phyloP scores from a whole-genome alignment of 2,797 vertebrate genomes.

The Aplochiton taeniatus region DNA sequence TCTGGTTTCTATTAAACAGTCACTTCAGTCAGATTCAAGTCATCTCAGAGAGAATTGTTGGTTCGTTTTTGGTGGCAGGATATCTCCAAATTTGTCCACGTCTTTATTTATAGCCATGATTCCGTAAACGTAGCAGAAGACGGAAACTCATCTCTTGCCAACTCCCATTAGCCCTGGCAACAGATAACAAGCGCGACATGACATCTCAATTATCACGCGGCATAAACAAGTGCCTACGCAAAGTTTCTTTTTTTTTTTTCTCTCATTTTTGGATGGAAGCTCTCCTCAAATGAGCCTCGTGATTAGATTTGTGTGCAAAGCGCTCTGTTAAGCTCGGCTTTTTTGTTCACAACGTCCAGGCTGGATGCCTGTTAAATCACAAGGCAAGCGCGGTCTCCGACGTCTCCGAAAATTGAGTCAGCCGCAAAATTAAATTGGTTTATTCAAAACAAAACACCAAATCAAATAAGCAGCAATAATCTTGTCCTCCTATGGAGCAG shows the following conservation, averaged over 20 bases:
- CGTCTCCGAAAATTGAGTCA: constrained; percentile 23
- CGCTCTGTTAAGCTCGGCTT: constrained; percentile 36
- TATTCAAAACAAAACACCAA: constrained; percentile 44
- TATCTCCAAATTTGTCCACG: too few species aligned
- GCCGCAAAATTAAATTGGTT: constrained; percentile 40
- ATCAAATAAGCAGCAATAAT: constrained; percentile 21
- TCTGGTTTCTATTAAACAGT: too few species aligned
- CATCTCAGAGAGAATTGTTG: too few species aligned
- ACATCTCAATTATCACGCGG: constrained; percentile 56
- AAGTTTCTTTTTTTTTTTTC: not conserved
- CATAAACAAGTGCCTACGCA: constrained; percentile 45
- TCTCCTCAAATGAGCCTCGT: constrained; percentile 45
- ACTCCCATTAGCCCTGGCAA: constrained; percentile 34
- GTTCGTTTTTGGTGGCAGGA: too few species aligned
- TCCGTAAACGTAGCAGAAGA: constrained; percentile 39
- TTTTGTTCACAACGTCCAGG: constrained; percentile 17
- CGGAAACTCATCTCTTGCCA: constrained; percentile 31
- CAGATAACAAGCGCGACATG: constrained; percentile 54
- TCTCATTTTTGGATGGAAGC: constrained; percentile 35
- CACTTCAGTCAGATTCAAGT: too few species aligned
- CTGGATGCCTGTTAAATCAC: constrained; percentile 39
- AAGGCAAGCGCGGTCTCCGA: constrained; percentile 22
- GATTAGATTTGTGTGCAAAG: constrained; percentile 54
- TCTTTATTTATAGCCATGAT: constrained; percentile 20
- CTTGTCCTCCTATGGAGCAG: not conserved